phyloP scores from a whole-genome alignment of 2,888 invertebrate species.

The Eupeodes luniger region DNA sequence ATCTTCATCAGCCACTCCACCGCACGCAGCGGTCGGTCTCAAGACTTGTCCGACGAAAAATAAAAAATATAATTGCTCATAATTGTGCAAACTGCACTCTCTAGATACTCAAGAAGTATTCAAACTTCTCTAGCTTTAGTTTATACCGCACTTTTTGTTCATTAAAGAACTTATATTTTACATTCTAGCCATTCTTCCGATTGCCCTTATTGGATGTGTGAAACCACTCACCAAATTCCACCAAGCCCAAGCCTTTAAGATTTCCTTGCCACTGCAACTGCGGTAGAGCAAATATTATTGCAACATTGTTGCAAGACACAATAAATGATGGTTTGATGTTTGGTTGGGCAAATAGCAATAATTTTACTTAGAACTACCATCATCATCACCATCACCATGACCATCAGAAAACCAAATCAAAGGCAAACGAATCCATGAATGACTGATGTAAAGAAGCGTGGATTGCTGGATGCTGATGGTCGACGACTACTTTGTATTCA shows the following conservation, averaged over 20 bases:
- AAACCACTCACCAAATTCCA: constrained; percentile 42
- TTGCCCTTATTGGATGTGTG: constrained; percentile 55
- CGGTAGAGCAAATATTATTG: neutral
- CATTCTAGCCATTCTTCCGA: constrained; percentile 42
- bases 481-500: constrained; percentile 41
- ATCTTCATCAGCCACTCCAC: too few species aligned
- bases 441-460: neutral
- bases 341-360: constrained; percentile 34
- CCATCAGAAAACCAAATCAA: constrained; percentile 32
- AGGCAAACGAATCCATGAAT: constrained; percentile 7
- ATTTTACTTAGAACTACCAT: constrained; percentile 3
- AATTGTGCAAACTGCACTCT: neutral
- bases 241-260: neutral
- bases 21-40: too few species aligned
- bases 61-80: too few species aligned
- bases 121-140: neutral
- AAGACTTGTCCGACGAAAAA: too few species aligned
- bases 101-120: too few species aligned
- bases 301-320: constrained; percentile 58
- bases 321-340: neutral
- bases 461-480: too few species aligned
- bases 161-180: constrained; percentile 1
- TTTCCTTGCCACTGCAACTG: constrained; percentile 3
- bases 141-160: neutral
- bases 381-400: too few species aligned